Evolutionary conservation across 2,113 vertebrate species (phyloP).

Genomic region (Fregata magnificens): DNA sequence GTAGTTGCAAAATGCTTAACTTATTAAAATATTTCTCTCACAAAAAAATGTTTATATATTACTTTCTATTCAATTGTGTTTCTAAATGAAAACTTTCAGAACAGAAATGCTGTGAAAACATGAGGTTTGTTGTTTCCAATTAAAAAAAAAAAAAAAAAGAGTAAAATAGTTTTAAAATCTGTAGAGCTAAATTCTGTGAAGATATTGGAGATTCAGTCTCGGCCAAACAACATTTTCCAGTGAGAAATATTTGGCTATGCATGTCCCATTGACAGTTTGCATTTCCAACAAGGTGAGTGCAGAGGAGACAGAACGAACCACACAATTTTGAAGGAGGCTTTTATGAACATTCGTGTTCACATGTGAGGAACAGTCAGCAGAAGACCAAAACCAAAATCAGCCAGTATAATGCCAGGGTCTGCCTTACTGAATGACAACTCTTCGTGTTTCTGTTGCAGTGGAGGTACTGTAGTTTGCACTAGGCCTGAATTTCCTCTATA

Average conservation of each 20-base stretch:
- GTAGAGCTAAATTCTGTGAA: not conserved
- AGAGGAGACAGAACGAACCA: not conserved
- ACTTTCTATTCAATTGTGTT: not conserved
- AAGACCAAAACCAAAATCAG: not conserved
- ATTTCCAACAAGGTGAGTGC: not conserved
- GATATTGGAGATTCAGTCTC: not conserved
- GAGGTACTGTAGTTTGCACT: not conserved
- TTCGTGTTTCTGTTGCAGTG: not conserved
- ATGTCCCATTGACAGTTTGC: not conserved
- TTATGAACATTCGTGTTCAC: not conserved
- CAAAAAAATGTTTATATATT: not conserved
- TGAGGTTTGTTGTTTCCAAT: not conserved
- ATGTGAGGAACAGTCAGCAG: not conserved
- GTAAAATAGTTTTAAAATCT: not conserved
- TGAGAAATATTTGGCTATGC: not conserved
- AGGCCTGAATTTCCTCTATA: not conserved
- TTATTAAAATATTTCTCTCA: not conserved
- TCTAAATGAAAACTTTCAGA: not conserved
- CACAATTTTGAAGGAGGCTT: not conserved
- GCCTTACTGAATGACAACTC: not conserved
- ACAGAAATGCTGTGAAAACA: not conserved
- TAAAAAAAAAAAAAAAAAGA: not conserved
- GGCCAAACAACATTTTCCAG: not conserved
- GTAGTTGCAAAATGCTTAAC: not conserved
- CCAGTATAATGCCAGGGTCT: not conserved